Conservation (phyloP, 1,140 invertebrate species). For the Heliothis virescens region DNA sequence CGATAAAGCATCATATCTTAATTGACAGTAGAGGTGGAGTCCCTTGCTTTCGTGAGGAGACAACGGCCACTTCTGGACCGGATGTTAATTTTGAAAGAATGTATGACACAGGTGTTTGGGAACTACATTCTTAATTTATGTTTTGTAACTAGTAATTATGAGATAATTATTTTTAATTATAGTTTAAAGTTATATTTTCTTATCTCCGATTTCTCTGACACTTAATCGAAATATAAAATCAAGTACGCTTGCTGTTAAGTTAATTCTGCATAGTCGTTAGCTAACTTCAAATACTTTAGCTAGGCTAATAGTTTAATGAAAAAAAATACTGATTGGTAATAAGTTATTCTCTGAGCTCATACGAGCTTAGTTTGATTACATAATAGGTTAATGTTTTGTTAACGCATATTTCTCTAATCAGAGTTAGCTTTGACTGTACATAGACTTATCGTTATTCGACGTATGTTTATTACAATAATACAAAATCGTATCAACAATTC, state of each 20-base stretch:
- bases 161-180: no score
- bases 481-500: not conserved
- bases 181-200: not conserved
- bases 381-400: not conserved
- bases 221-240: slow-evolving; percentile 17
- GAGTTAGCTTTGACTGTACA: slow-evolving; percentile 14
- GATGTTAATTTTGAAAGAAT: no score
- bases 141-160: not conserved
- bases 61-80: no score
- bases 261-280: slow-evolving; percentile 19
- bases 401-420: slow-evolving; percentile 17
- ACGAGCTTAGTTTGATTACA: not conserved
- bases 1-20: no score
- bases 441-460: not conserved
- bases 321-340: slow-evolving; percentile 10
- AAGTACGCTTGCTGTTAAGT: not conserved
- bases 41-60: no score
- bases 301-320: not conserved
- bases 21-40: no score
- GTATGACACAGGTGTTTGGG: no score
- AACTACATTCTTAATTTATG: not conserved
- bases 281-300: not conserved
- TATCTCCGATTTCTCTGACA: not conserved
- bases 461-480: not conserved
- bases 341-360: slow-evolving; percentile 16